These are phyloP conservation scores for Girardinichthys multiradiatus DNA, from an alignment of 2,113 vertebrate genomes.

Conservation along the genomic window DNA sequence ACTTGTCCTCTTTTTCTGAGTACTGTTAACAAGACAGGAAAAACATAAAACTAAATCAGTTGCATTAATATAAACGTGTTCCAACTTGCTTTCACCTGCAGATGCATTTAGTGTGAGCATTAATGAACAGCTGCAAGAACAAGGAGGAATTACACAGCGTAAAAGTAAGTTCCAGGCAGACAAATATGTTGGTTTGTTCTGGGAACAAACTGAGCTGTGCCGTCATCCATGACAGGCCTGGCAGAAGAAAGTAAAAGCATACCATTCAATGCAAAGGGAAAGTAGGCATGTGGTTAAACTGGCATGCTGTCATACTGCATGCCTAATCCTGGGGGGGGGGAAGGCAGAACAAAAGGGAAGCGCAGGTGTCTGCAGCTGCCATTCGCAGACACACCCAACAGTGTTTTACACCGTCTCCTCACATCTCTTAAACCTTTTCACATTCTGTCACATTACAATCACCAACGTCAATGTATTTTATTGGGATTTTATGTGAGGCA, in stretches of 20 bases:
- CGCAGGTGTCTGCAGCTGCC: slow-evolving; percentile 24
- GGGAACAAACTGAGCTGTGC: slow-evolving; percentile 25
- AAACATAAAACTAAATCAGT: neutral
- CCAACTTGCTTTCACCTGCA: neutral
- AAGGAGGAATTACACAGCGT: neutral
- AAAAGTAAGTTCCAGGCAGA: neutral
- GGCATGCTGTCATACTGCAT: slow-evolving; percentile 43
- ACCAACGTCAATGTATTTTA: neutral
- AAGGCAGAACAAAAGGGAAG: slow-evolving; percentile 27
- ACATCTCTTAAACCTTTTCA: no score
- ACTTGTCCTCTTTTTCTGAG: slow-evolving; percentile 99
- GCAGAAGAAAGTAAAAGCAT: slow-evolving; percentile 12
- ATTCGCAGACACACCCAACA: neutral
- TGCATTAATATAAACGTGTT: neutral
- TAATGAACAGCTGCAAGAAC: neutral
- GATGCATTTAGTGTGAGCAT: neutral
- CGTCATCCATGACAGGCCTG: slow-evolving; percentile 8
- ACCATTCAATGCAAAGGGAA: neutral
- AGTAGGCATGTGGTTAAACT: slow-evolving; percentile 35
- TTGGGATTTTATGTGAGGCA: neutral
- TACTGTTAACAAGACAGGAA: slow-evolving; percentile 81
- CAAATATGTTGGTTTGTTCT: slow-evolving; percentile 24
- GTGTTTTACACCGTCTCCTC: neutral
- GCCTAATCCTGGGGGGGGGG: slow-evolving; percentile 39
- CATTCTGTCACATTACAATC: neutral